These are phyloP conservation scores for Cepaea hortensis DNA, from an alignment of 2,888 invertebrate genomes.

Conservation along the genomic window DNA sequence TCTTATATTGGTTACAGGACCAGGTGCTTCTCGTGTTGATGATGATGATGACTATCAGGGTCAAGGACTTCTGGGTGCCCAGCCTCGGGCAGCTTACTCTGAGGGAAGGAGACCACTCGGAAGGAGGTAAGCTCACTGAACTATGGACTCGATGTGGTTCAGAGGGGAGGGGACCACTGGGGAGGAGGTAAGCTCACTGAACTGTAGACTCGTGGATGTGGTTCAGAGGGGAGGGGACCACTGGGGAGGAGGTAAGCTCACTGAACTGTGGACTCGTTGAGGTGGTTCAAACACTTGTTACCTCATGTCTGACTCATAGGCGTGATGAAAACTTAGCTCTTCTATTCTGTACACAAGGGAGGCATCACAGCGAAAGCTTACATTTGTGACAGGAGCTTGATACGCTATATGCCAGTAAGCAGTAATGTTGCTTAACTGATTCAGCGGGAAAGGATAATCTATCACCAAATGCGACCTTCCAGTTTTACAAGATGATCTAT, in stretches of 20 bases:
- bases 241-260: background rate
- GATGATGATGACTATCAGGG: constrained; percentile 25
- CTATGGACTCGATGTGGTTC: background rate
- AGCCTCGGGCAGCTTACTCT: background rate
- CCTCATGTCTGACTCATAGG: too few relatives aligned
- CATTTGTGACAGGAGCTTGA: too few relatives aligned
- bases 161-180: background rate
- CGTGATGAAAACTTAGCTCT: too few relatives aligned
- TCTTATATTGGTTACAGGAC: background rate
- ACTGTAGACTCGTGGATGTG: background rate
- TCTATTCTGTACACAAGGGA: too few relatives aligned
- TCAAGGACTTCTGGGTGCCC: background rate
- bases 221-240: constrained; percentile 4
- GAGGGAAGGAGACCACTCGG: constrained; percentile 13
- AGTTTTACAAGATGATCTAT: too few relatives aligned
- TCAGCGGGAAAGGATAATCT: too few relatives aligned
- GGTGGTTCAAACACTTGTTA: too few relatives aligned
- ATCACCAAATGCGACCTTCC: too few relatives aligned
- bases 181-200: background rate
- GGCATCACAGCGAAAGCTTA: too few relatives aligned
- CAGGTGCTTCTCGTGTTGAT: constrained; percentile 11
- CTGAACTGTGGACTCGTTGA: background rate
- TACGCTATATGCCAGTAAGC: too few relatives aligned
- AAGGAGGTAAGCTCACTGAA: background rate
- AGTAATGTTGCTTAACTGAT: too few relatives aligned